These are phyloP conservation scores for Sapayoa aenigma DNA, from an alignment of 2,113 vertebrate genomes.

Conservation along the genomic window DNA sequence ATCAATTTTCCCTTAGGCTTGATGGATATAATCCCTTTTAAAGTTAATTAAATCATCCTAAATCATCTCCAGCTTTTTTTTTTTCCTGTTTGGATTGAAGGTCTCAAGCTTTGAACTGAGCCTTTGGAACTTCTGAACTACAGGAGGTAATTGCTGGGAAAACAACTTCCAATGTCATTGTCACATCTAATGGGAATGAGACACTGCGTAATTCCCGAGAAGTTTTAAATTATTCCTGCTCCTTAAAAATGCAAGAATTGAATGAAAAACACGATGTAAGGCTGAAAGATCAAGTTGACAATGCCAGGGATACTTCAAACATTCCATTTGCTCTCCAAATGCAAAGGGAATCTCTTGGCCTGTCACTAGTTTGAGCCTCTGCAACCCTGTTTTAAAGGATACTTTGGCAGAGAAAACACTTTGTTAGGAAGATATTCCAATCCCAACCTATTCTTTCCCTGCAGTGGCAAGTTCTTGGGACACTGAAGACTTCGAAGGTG, in stretches of 20 bases:
- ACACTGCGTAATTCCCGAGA: neutral
- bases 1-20: neutral
- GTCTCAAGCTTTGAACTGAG: conserved; percentile 30
- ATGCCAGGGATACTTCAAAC: neutral
- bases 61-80: neutral
- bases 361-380: neutral
- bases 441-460: neutral
- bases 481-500: neutral
- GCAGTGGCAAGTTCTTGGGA: neutral
- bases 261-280: neutral
- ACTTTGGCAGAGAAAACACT: neutral
- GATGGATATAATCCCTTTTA: neutral
- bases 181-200: neutral
- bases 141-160: neutral
- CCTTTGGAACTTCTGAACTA: conserved; percentile 39
- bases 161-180: neutral
- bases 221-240: neutral
- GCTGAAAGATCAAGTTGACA: neutral
- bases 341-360: neutral
- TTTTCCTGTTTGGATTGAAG: neutral
- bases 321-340: neutral
- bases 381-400: neutral
- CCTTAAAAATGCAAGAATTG: neutral
- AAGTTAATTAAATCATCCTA: conserved; percentile 10
- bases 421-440: neutral